Evolutionary conservation across 2,888 invertebrate species (phyloP), one percentile per base, ranked within the genome.

Genomic region (Rotaria macrura): DNA sequence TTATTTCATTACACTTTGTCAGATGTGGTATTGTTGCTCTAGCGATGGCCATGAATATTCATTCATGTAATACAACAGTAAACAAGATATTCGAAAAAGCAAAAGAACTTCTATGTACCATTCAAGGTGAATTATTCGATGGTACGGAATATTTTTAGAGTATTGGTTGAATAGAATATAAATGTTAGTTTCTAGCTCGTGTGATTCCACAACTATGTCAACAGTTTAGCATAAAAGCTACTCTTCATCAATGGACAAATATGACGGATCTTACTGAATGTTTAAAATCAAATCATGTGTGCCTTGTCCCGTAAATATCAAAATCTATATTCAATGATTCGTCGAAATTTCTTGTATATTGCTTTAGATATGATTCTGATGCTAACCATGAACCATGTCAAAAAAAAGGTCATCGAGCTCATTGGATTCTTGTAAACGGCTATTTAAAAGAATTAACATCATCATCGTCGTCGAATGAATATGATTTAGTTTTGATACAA

Each of bases 21-120:
- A 86, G 86, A 84, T 86, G 86, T 84, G 86, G 86, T n/a, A 79
- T 86, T 43, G 86, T 86, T 5, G 86, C 86, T 38, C 55, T 86
- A 14, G 74, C 79, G 29, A 86, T 86, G 86, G 84, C 84, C 6
- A 47, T 84, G 29, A 79, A 57, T 47, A 23, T 20, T 29, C 9
- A n/a, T 43, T 38, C 57, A 12, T 83, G 84, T 17, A 83, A 84
- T 40, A 29, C 25, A 47, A 57, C 25, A 17, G 86, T 86, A 43
- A 54, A 86, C 43, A 25, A 29, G 25, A 52, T 86, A 20, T 84
- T 86, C 34, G 74, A 86, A 17, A 72, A 55, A 74, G 86, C 86
- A 17, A 74, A 74, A 25, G 84, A 86, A 65, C 49, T 72, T 34
- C 47, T 43, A 20, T 86, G n/a, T 79, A 84, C 86, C n/a, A 84